Percentiles rank a stretch among this genome's conserved stretches.
Evolutionary conservation across 2,888 invertebrate genomes (phyloP).

Genomic region (Heliconius charithonia): DNA sequence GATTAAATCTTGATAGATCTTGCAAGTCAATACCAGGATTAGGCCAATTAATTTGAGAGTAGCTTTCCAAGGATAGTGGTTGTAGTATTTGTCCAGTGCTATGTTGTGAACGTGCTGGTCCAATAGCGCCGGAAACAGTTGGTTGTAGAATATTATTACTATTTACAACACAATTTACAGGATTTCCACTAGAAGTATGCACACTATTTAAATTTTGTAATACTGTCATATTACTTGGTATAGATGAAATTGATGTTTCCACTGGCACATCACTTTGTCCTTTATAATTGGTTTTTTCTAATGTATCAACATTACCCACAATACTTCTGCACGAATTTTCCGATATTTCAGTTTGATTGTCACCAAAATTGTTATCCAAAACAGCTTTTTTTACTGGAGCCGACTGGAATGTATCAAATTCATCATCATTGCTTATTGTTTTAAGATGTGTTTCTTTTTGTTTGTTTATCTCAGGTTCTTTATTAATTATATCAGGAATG

Average conservation of each 20-base stretch:
- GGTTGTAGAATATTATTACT: slow-evolving; percentile 65
- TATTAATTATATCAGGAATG: slow-evolving; percentile 18
- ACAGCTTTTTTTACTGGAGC: slow-evolving; percentile 59
- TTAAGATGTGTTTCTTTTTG: slow-evolving; percentile 29
- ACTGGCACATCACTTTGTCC: slow-evolving; percentile 23
- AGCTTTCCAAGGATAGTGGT: slow-evolving; percentile 77
- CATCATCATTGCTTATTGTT: slow-evolving; percentile 61
- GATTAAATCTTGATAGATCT: slow-evolving; percentile 79
- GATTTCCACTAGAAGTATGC: slow-evolving; percentile 41
- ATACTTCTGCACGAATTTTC: background rate
- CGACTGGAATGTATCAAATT: slow-evolving; percentile 78
- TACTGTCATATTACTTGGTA: slow-evolving; percentile 9
- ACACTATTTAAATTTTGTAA: slow-evolving; percentile 27
- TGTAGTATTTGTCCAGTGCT: slow-evolving; percentile 76
- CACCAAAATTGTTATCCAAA: slow-evolving; percentile 32
- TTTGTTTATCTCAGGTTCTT: slow-evolving; percentile 23
- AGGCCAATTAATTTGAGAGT: slow-evolving; percentile 85
- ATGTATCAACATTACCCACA: background rate
- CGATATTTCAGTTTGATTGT: slow-evolving; percentile 34
- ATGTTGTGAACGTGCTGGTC: slow-evolving; percentile 57
- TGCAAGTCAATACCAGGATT: slow-evolving; percentile 84
- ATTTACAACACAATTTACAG: slow-evolving; percentile 53
- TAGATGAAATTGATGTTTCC: slow-evolving; percentile 25
- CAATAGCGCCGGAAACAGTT: slow-evolving; percentile 52
- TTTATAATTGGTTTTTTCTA: slow-evolving; percentile 20